Conservation (phyloP, 2,113 vertebrate species). For the Hydrochoerus hydrochaeris region DNA sequence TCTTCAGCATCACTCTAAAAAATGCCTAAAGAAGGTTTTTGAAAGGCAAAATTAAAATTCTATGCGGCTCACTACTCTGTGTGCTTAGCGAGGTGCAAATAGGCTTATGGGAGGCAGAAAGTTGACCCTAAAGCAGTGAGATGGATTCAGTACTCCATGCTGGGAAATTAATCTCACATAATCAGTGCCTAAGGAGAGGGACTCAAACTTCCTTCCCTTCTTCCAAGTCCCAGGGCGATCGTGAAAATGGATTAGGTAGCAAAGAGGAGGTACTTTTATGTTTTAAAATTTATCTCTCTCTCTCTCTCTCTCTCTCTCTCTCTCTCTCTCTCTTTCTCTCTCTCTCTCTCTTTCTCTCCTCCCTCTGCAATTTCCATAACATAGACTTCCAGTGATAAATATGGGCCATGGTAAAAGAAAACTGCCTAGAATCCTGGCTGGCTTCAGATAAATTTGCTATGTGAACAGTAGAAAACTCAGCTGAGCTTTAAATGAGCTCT, state of each 20-base stretch:
- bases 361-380: not conserved
- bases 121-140: not conserved
- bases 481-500: slow-evolving; percentile 20
- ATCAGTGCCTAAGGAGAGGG: not conserved
- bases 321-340: not conserved
- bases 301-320: not conserved
- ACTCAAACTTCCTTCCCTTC: not conserved
- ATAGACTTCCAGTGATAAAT: not conserved
- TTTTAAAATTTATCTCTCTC: not conserved
- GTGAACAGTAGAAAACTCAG: not conserved
- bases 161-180: slow-evolving; percentile 27
- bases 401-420: not conserved
- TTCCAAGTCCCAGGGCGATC: not conserved
- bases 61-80: not conserved
- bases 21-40: not conserved
- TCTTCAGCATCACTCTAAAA: not conserved
- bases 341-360: not conserved
- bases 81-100: not conserved
- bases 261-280: not conserved
- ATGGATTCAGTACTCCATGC: not conserved
- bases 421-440: not conserved
- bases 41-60: not conserved
- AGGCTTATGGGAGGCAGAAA: slow-evolving; percentile 3
- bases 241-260: slow-evolving; percentile 42
- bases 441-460: slow-evolving; percentile 39